A percentile compares a stretch with the other conserved stretches of the same genome.
These are phyloP conservation scores for Crepidodera aurea DNA, from an alignment of 2,888 invertebrate species.

Conservation along the genomic window DNA sequence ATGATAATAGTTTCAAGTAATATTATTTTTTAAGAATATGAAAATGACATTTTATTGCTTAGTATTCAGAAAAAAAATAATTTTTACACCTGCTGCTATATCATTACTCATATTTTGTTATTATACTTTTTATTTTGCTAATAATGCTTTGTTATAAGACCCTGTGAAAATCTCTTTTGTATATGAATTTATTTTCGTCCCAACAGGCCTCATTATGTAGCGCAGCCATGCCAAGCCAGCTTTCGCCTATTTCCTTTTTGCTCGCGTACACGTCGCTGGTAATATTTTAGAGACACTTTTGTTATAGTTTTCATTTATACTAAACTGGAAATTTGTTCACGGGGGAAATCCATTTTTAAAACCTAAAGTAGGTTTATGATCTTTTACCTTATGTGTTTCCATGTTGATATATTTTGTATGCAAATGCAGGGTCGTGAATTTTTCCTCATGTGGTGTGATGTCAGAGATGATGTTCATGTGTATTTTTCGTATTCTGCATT, in stretches of 20 bases:
- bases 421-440: slow-evolving; percentile 8
- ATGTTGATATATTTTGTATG: slow-evolving; percentile 28
- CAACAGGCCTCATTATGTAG: slow-evolving; percentile 11
- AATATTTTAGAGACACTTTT: slow-evolving; percentile 25
- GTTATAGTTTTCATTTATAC: slow-evolving; percentile 31
- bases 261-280: slow-evolving; percentile 15
- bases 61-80: no score
- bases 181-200: slow-evolving; percentile 7
- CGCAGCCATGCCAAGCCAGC: not conserved
- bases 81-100: no score
- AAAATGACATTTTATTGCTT: no score
- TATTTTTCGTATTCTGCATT: not conserved
- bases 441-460: no score
- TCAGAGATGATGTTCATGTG: not conserved
- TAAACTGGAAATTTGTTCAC: slow-evolving; percentile 28
- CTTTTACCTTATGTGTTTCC: slow-evolving; percentile 27
- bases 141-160: slow-evolving; percentile 4
- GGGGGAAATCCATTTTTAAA: slow-evolving; percentile 31
- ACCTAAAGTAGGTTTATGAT: slow-evolving; percentile 29
- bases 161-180: slow-evolving; percentile 5
- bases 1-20: no score
- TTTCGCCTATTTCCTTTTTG: slow-evolving; percentile 17
- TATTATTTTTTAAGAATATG: no score
- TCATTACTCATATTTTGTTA: no score
- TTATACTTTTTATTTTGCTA: no score